Evolutionary conservation across 2,888 invertebrate species (phyloP).

Genomic region (Tiliacea citrago): DNA sequence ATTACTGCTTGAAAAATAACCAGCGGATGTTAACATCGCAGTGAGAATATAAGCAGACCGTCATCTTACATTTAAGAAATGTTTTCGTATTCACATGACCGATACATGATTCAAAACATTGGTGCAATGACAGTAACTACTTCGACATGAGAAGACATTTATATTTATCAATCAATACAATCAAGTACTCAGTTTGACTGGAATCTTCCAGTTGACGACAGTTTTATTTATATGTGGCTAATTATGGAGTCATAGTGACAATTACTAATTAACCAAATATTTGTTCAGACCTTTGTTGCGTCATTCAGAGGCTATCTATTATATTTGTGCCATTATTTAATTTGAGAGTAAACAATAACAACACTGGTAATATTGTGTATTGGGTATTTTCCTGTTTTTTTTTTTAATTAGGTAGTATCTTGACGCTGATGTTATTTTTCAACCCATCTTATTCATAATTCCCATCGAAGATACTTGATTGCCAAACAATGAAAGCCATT

Average conservation of each 20-base stretch:
- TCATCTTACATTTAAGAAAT: slow-evolving; percentile 22
- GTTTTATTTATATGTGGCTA: slow-evolving; percentile 44
- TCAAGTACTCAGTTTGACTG: slow-evolving; percentile 26
- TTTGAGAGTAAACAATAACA: slow-evolving; percentile 51
- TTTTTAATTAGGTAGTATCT: background rate
- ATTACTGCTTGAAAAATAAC: slow-evolving; percentile 40
- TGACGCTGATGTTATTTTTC: slow-evolving; percentile 10
- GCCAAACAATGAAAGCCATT: slow-evolving; percentile 63
- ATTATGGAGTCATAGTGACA: slow-evolving; percentile 64
- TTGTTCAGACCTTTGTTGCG: slow-evolving; percentile 77
- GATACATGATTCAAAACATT: slow-evolving; percentile 40
- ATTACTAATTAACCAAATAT: slow-evolving; percentile 69
- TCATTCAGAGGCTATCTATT: slow-evolving; percentile 78
- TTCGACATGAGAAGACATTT: slow-evolving; percentile 25
- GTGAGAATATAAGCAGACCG: slow-evolving; percentile 30
- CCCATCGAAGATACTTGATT: slow-evolving; percentile 30
- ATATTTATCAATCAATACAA: slow-evolving; percentile 32
- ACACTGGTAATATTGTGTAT: slow-evolving; percentile 27
- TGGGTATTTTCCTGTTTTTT: background rate
- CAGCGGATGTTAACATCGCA: slow-evolving; percentile 31
- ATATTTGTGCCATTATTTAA: slow-evolving; percentile 53
- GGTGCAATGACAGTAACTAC: slow-evolving; percentile 18
- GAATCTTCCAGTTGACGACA: slow-evolving; percentile 56
- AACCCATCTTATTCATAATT: background rate
- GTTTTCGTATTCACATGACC: slow-evolving; percentile 34